Conservation (phyloP, 2,113 vertebrate genomes). For the Apteryx mantelli region DNA sequence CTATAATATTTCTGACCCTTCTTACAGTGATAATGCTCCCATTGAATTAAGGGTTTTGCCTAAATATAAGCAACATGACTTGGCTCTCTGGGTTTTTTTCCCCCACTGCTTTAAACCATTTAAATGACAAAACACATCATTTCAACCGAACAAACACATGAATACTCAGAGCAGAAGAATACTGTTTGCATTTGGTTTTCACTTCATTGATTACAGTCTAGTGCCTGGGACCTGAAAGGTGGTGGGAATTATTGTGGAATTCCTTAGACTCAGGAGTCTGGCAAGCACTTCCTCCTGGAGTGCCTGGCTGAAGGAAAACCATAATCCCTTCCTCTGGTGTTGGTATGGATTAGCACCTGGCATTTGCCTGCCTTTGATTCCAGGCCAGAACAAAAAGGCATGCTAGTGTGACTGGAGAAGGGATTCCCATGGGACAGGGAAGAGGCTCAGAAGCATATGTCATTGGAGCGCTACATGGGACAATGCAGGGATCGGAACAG, state of each 20-base stretch:
- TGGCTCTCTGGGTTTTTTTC: neutral
- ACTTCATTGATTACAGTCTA: too few species aligned
- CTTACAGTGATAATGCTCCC: too few species aligned
- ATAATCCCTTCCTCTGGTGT: neutral
- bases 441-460: too few species aligned
- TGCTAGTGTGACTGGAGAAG: too few species aligned
- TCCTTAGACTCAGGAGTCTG: neutral
- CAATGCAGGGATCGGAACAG: rapidly evolving
- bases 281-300: neutral
- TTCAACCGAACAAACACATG: neutral
- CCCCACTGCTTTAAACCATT: neutral
- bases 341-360: neutral
- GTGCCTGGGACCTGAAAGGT: neutral
- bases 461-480: neutral
- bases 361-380: neutral
- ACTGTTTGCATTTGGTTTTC: neutral
- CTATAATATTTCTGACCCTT: neutral
- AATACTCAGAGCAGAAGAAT: neutral
- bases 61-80: neutral
- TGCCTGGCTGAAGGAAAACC: neutral
- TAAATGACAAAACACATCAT: neutral
- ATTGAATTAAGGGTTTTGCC: neutral
- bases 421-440: too few species aligned
- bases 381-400: neutral
- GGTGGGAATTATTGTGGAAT: neutral